Percentiles rank a stretch among this genome's conserved stretches.
Evolutionary conservation across 1,140 invertebrate genomes (phyloP).

Genomic region (Halictus rubicundus): DNA sequence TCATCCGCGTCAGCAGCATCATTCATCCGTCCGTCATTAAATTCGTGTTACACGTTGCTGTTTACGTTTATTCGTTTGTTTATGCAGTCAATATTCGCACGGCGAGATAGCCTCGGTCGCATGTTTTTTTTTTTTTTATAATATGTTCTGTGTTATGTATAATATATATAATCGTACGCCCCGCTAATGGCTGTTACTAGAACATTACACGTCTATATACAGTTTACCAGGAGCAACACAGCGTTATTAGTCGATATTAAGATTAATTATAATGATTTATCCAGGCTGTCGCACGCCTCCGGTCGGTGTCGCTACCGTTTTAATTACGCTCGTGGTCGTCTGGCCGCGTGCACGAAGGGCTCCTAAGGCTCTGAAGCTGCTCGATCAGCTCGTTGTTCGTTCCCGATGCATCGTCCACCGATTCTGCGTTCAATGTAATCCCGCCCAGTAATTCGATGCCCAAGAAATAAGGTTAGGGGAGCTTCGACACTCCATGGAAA

Average conservation of each 20-base stretch:
- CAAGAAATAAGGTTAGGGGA: no score
- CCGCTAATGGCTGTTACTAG: constrained; percentile 53
- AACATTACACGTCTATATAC: constrained; percentile 75
- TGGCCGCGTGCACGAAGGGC: constrained; percentile 33
- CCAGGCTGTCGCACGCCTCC: not conserved
- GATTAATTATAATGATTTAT: constrained; percentile 31
- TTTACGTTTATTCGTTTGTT: constrained; percentile 29
- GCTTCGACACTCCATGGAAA: no score
- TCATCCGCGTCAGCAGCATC: not conserved
- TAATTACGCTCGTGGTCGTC: no score
- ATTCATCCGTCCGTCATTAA: constrained; percentile 14
- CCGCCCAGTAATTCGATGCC: no score
- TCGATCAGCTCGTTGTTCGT: not conserved
- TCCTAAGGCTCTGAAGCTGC: not conserved
- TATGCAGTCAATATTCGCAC: constrained; percentile 14
- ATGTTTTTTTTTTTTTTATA: not conserved
- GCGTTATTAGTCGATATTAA: constrained; percentile 56
- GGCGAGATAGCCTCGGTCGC: constrained; percentile 10
- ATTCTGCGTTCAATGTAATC: no score
- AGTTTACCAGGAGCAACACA: constrained; percentile 72
- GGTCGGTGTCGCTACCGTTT: constrained; percentile 5
- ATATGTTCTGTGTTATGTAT: constrained; percentile 21
- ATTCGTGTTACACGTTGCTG: constrained; percentile 20
- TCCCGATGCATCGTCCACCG: not conserved
- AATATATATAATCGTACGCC: constrained; percentile 44